These are phyloP conservation scores for Petrocephalus zakoni DNA, from an alignment of 2,113 vertebrate species.

Conservation along the genomic window DNA sequence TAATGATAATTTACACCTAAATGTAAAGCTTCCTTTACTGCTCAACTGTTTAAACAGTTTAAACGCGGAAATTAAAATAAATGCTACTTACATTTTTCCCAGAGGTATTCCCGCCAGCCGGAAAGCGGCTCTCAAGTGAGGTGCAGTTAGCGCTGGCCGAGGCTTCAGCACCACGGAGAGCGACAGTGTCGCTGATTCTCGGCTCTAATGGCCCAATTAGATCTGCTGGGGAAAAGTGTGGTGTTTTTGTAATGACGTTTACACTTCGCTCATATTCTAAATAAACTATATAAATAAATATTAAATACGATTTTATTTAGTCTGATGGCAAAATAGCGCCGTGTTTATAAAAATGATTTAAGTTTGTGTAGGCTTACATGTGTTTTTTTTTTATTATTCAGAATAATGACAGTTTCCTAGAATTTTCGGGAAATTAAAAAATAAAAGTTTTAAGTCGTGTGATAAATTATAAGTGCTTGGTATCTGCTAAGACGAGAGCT, in stretches of 20 bases:
- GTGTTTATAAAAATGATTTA: neutral
- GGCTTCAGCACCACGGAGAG: slow-evolving; percentile 69
- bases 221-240: neutral
- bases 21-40: neutral
- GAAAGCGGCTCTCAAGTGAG: slow-evolving; percentile 39
- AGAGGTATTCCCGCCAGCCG: slow-evolving; percentile 17
- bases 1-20: neutral
- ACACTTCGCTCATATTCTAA: neutral
- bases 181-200: slow-evolving; percentile 41
- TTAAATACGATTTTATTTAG: neutral
- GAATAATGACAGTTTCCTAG: neutral
- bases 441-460: neutral
- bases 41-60: slow-evolving; percentile 7
- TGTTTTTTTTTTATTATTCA: neutral
- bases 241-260: neutral
- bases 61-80: slow-evolving; percentile 51
- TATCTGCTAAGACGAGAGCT: neutral
- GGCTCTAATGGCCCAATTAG: neutral
- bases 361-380: neutral
- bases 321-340: neutral
- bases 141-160: slow-evolving; percentile 54
- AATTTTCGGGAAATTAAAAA: neutral
- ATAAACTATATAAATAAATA: neutral
- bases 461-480: neutral
- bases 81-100: slow-evolving; percentile 37